Conservation (phyloP, 2,888 invertebrate species). For the Sinotaia quadrata region DNA sequence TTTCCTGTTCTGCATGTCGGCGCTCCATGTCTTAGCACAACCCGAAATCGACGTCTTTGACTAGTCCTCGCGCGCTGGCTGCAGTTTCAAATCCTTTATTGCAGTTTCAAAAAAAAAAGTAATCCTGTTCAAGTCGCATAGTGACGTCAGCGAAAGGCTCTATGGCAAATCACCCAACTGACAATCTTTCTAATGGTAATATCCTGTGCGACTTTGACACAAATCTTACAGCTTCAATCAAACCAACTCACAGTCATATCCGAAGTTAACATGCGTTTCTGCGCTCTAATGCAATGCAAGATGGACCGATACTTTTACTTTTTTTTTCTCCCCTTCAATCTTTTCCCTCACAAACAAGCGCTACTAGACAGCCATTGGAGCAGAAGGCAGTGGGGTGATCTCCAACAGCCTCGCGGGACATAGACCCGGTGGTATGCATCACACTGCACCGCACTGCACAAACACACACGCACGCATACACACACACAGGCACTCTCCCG, state of each 20-base stretch:
- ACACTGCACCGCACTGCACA: slow-evolving; percentile 6
- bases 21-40: slow-evolving; percentile 20
- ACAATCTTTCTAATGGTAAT: neutral
- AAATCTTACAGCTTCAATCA: too few relatives aligned
- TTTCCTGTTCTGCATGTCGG: slow-evolving; percentile 15
- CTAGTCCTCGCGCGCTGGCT: neutral
- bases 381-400: slow-evolving; percentile 9
- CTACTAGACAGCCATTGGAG: slow-evolving; percentile 8
- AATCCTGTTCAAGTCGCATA: neutral
- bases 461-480: neutral
- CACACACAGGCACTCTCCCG: slow-evolving; percentile 1
- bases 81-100: too few relatives aligned
- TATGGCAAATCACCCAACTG: neutral
- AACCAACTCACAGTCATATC: too few relatives aligned
- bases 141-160: neutral
- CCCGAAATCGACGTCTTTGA: neutral
- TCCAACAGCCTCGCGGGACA: neutral
- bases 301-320: too few relatives aligned
- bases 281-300: too few relatives aligned
- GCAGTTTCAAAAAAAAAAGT: too few relatives aligned
- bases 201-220: too few relatives aligned
- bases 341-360: neutral
- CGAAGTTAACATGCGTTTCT: too few relatives aligned
- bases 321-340: neutral
- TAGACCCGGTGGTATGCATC: neutral